These are phyloP conservation scores for Mechanitis mazaeus DNA, from an alignment of 2,888 invertebrate species.

Conservation along the genomic window DNA sequence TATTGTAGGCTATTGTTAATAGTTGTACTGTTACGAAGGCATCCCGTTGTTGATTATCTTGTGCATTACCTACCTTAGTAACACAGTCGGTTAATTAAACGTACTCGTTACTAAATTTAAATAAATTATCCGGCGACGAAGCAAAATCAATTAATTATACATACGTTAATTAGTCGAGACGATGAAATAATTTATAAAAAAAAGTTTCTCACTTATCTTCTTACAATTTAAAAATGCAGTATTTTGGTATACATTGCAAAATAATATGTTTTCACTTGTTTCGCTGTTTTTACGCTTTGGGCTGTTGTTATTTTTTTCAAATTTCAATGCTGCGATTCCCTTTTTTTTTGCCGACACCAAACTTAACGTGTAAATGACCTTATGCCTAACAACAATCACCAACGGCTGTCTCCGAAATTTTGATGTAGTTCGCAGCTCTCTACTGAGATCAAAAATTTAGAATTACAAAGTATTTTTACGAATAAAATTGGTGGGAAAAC, in stretches of 20 bases:
- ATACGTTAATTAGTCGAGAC: conserved; percentile 42
- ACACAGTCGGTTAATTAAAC: conserved; percentile 63
- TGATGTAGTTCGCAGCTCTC: conserved; percentile 66
- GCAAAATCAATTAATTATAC: conserved; percentile 50
- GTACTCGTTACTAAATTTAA: conserved; percentile 53
- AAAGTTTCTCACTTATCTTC: conserved; percentile 64
- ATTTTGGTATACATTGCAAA: conserved; percentile 76
- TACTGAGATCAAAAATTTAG: conserved; percentile 70
- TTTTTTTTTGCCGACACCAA: conserved; percentile 66
- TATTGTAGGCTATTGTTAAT: conserved; percentile 69
- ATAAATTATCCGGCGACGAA: conserved; percentile 57
- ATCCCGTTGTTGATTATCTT: conserved; percentile 68
- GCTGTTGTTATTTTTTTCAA: conserved; percentile 31
- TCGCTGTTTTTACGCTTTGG: conserved; percentile 46
- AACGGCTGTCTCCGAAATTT: conserved; percentile 56
- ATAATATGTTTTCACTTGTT: conserved; percentile 50
- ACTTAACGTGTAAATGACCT: conserved; percentile 55
- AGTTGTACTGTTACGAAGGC: conserved; percentile 76
- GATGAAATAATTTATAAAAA: conserved; percentile 46
- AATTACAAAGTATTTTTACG: conserved; percentile 47
- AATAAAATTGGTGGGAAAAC: conserved; percentile 50
- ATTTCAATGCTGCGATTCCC: conserved; percentile 41
- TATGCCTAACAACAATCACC: conserved; percentile 63
- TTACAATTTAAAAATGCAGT: conserved; percentile 74
- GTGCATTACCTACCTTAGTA: conserved; percentile 68